Percentiles rank a stretch among this genome's conserved stretches.
These are phyloP conservation scores for Drosophila emarginata DNA, from an alignment of 2,888 invertebrate species.

Conservation along the genomic window DNA sequence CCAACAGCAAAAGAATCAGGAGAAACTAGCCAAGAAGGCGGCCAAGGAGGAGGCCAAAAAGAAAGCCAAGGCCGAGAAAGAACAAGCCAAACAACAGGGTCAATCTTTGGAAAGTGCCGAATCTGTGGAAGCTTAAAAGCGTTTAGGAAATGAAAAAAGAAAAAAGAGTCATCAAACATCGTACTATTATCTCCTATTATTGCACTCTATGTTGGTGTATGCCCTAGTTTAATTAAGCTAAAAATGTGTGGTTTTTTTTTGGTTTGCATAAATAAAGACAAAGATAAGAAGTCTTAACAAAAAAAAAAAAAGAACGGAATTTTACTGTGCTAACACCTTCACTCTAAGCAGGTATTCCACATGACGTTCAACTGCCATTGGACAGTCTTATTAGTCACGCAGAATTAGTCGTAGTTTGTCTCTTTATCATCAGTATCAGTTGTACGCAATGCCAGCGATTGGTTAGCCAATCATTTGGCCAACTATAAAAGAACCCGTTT, in stretches of 20 bases:
- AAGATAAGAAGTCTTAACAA: constrained; percentile 13
- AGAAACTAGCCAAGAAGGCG: constrained; percentile 68
- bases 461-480: constrained; percentile 1
- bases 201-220: constrained; percentile 60
- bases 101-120: constrained; percentile 46
- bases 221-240: constrained; percentile 43
- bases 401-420: neutral
- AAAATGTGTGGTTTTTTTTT: constrained; percentile 23
- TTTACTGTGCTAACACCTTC: neutral
- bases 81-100: constrained; percentile 35
- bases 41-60: constrained; percentile 69
- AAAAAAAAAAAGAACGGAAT: constrained; percentile 3
- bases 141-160: neutral
- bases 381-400: neutral
- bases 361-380: too few species aligned
- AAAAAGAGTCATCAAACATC: neutral
- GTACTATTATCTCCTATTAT: neutral
- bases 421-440: constrained; percentile 59
- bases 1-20: constrained; percentile 66
- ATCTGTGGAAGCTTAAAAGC: constrained; percentile 19
- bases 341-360: neutral
- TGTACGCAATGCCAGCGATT: constrained; percentile 39
- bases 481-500: constrained; percentile 65
- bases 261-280: constrained; percentile 58
- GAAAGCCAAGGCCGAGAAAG: constrained; percentile 53